Evolutionary conservation across 1,140 invertebrate genomes (phyloP).

Genomic region (Orussus abietinus): DNA sequence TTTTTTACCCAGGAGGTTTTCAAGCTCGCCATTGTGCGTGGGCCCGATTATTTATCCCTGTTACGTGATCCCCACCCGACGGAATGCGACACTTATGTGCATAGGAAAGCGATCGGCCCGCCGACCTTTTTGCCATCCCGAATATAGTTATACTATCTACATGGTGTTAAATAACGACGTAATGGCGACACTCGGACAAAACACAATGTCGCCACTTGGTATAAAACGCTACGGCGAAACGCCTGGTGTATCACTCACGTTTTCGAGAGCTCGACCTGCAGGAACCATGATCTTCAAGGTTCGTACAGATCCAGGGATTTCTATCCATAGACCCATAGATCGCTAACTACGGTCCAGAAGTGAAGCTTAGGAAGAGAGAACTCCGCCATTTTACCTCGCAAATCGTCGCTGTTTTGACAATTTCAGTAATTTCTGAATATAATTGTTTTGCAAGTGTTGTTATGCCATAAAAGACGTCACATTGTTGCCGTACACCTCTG

Average conservation of each 20-base stretch:
- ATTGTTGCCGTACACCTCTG: too few relatives aligned
- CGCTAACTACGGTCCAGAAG: too few relatives aligned
- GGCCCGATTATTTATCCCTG: too few relatives aligned
- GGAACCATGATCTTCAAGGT: conserved; percentile 34
- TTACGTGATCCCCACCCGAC: too few relatives aligned
- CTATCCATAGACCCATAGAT: too few relatives aligned
- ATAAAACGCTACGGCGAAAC: conserved; percentile 28
- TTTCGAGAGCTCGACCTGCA: conserved; percentile 22
- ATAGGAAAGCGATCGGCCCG: conserved; percentile 16
- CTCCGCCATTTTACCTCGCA: not conserved
- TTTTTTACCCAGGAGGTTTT: too few relatives aligned
- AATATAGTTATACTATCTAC: conserved; percentile 19
- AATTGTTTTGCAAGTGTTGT: too few relatives aligned
- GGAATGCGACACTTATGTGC: conserved; percentile 18
- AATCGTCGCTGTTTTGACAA: not conserved
- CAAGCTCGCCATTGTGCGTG: too few relatives aligned
- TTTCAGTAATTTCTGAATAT: not conserved
- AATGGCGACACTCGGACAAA: conserved; percentile 34
- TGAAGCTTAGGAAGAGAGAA: not conserved
- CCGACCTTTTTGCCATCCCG: conserved; percentile 21
- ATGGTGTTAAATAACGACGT: conserved; percentile 35
- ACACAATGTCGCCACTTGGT: conserved; percentile 26
- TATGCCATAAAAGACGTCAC: too few relatives aligned
- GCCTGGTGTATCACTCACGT: conserved; percentile 31
- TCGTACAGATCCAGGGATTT: too few relatives aligned